Evolutionary conservation across 2,113 vertebrate species (phyloP), one percentile per base, ranked within the genome.

Genomic region (Gobius niger): DNA sequence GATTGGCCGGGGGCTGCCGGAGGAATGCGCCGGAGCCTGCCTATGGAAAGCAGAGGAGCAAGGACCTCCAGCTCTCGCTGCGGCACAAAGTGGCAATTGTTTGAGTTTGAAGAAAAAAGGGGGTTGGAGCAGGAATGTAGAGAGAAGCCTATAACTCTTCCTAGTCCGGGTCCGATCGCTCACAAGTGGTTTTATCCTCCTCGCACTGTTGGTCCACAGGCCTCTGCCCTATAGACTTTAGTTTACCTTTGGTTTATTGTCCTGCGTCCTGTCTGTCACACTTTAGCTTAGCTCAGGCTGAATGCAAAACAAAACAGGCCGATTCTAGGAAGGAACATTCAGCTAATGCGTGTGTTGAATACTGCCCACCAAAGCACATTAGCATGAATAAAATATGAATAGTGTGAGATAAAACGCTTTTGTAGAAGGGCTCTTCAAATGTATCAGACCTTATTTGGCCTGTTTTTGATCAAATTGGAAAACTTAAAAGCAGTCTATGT

Each of bases 21-120:
- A 90, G 91, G 91, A 92, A 92, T 93, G 91, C 65, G 84, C 78
- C 81, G 85, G 92, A 86, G 87, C 80, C 87, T 77, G 68, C 65
- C 78, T 63, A 87, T 87, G 89, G 85, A 85, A 91, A 93, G 70
- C 44, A 73, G 40, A 92, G 93, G 54, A 57, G 90, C 92, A 87
- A 73, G 81, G 52, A 88, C 77, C 89, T 74, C 73, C 68, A 88
- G 84, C 81, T 73, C 73, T 92, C 76, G 72, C 42, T 18, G 82
- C 78, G 64, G 44, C 85, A 94, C 93, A 93, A 92, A 93, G 94
- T 91, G 62, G 68, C 50, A 70, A 91, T 87, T 95, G 94, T 92
- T 70, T 88, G 87, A 83, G 73, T 49, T 80, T 78, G 16, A 83
- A 87, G 91, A 91, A 93, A 91, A 86, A 91, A 86, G 87, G 89